Percentiles rank a stretch among this genome's conserved stretches.
These are phyloP conservation scores for Gavialis gangeticus DNA, from an alignment of 2,113 vertebrate species.

Conservation along the genomic window DNA sequence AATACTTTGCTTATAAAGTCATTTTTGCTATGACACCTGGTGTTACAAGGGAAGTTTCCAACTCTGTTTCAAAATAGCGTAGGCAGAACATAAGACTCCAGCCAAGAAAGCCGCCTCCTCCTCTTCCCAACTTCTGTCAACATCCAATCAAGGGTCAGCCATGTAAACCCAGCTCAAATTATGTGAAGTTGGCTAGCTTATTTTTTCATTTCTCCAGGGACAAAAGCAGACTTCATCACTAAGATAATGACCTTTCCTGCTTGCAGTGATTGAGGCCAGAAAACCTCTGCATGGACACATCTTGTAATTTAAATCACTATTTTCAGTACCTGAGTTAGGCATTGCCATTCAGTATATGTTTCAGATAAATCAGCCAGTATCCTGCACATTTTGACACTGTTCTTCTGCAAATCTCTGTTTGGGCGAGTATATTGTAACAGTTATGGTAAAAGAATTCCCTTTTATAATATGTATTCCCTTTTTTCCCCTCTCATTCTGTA, in stretches of 20 bases:
- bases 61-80: constrained; percentile 53
- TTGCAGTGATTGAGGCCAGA: not conserved
- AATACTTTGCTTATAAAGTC: constrained; percentile 52
- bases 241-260: constrained; percentile 15
- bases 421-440: not conserved
- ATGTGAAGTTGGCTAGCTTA: not conserved
- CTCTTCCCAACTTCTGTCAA: constrained; percentile 52
- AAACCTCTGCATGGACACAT: not conserved
- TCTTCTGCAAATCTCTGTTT: constrained; percentile 46
- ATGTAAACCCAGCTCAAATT: not conserved
- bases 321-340: not conserved
- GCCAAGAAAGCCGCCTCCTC: constrained; percentile 16
- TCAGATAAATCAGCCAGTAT: constrained; percentile 1
- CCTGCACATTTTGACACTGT: not conserved
- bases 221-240: not conserved
- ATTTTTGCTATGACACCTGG: constrained; percentile 48
- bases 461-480: not conserved
- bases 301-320: not conserved
- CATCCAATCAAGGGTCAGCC: not conserved
- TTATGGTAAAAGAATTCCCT: not conserved
- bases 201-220: constrained; percentile 3
- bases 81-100: constrained; percentile 1
- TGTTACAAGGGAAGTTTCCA: constrained; percentile 46
- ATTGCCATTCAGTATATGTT: not conserved
- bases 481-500: not conserved